Base-by-base conservation (phyloP, 2,113 vertebrate species). In the Ramphastos sulfuratus region DNA sequence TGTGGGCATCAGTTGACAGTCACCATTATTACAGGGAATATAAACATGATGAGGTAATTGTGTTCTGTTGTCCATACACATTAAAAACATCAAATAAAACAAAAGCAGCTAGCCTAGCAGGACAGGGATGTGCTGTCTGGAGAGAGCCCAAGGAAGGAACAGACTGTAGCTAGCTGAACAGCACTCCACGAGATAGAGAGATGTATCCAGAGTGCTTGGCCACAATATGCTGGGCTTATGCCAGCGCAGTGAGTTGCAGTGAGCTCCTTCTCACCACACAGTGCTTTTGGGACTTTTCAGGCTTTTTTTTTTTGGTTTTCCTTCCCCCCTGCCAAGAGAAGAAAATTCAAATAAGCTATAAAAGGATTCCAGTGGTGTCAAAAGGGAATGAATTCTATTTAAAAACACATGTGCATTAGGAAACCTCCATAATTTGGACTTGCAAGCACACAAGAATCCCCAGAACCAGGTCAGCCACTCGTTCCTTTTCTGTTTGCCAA, bases 11-110 rank as follows among this genome's bases (percentile, higher is more conserved):
- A 46, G 54, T 2, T 75, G 80, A 90, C 91, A 88, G 85, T 79
- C 85, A 59, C 76, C 14, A 4, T 80, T 77, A 50, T 71, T 35
- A 16, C 15, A 50, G 58, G 61, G 73, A 92, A 75, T 8, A 92
- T 58, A 95, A 83, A 93, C 9, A 71, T 3, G 27, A 63, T 93
- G 92, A 95, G 85, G 83, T 94, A 87, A 95, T 56, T 58, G 79
- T 56, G 85, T 72, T 92, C 92, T 83, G 93, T 46, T 94, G 90
- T 63, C 12, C 0, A 83, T 28, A 91, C 75, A 90, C 50, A 83
- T 50, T 52, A 37, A 78, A 94, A 73, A 9, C 14, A 21, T 13
- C 42, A 87, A 82, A 24, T 60, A 74, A 85, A 89, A 30, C 7
- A 92, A 25, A 28, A 90, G 76, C 79, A 84, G 58, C 66, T 59